Percentiles rank a stretch among this genome's conserved stretches.
Conservation (phyloP, 2,113 vertebrate genomes). For the Sisor rabdophorus region DNA sequence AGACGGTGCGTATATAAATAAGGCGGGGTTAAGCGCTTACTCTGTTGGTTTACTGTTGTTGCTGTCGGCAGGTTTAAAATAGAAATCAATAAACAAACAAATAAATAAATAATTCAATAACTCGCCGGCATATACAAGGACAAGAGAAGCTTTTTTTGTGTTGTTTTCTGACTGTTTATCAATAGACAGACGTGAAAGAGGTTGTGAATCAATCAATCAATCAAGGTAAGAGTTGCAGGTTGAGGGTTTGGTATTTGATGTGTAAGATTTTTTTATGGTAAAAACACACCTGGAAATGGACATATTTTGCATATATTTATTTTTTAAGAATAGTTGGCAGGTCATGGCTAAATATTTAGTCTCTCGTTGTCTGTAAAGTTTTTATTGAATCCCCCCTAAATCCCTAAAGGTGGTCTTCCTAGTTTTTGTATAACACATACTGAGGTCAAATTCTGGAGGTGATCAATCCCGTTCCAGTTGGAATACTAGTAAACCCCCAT, state of each 20-base stretch:
- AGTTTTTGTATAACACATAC: too few species aligned
- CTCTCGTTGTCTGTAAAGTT: too few species aligned
- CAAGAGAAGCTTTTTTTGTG: neutral
- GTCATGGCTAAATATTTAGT: too few species aligned
- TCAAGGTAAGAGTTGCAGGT: neutral
- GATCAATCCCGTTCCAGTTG: too few species aligned
- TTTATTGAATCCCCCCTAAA: too few species aligned
- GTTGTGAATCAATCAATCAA: neutral
- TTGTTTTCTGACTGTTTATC: neutral
- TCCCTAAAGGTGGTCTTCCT: too few species aligned
- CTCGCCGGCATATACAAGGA: too few species aligned
- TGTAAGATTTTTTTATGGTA: neutral
- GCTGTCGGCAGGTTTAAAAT: neutral
- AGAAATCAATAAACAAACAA: too few species aligned
- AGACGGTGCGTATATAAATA: neutral
- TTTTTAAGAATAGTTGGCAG: too few species aligned
- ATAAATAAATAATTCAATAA: neutral
- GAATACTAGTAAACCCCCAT: too few species aligned
- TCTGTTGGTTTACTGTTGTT: neutral
- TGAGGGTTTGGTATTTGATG: neutral
- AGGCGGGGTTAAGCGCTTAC: neutral
- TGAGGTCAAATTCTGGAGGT: too few species aligned
- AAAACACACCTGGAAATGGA: neutral
- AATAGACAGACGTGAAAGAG: neutral
- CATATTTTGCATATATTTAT: too few species aligned